Evolutionary conservation across 2,113 vertebrate genomes (phyloP).

Genomic region (Amphiprion percula): DNA sequence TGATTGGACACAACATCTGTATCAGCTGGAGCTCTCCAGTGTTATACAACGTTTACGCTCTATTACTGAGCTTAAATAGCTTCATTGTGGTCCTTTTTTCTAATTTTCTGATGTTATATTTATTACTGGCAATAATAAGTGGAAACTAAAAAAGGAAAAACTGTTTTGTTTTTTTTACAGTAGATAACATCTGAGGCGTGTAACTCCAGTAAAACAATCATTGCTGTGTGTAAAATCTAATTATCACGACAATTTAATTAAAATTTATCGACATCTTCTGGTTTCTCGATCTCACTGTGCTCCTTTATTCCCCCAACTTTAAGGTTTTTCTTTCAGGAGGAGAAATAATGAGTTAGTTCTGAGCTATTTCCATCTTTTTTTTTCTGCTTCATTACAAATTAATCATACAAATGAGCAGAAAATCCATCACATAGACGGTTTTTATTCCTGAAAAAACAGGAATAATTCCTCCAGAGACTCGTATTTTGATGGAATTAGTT

Average conservation of each 20-base stretch:
- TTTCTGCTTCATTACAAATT: neutral
- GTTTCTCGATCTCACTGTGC: neutral
- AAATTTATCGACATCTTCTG: no score
- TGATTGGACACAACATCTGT: slow-evolving; percentile 39
- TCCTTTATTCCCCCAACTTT: neutral
- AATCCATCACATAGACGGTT: neutral
- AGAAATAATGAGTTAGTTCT: neutral
- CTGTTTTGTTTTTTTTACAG: no score
- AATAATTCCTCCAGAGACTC: neutral
- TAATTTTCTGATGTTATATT: no score
- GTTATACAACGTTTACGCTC: no score
- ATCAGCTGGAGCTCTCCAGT: neutral
- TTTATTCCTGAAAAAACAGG: neutral
- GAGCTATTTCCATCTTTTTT: neutral
- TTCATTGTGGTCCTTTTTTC: no score
- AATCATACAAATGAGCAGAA: neutral
- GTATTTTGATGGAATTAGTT: no score
- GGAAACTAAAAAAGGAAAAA: no score
- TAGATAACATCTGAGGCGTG: no score
- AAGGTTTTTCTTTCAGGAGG: neutral
- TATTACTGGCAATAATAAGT: no score
- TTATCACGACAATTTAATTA: neutral
- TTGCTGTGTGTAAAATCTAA: no score
- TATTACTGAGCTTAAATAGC: no score
- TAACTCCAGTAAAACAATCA: no score